A percentile compares a stretch with the other conserved stretches of the same genome.
These are phyloP conservation scores for Trichonephila clavata DNA, from an alignment of 1,140 invertebrate species.

Conservation along the genomic window DNA sequence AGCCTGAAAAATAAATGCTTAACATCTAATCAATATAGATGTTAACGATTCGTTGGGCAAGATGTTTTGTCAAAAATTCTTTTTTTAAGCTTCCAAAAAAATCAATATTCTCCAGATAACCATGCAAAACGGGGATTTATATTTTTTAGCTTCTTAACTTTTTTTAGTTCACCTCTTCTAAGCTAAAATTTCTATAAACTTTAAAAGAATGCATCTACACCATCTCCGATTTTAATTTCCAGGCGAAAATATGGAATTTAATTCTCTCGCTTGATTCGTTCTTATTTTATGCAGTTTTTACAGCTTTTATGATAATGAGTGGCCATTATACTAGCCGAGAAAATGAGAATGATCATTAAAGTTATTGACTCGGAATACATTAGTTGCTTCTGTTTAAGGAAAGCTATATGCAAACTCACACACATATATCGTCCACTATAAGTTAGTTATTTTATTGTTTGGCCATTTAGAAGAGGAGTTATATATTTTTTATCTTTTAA, in stretches of 20 bases:
- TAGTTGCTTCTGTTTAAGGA: background rate
- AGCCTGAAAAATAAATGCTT: no score
- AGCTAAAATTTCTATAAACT: background rate
- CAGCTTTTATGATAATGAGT: constrained; percentile 37
- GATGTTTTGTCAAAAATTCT: no score
- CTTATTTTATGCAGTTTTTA: constrained; percentile 41
- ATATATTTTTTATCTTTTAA: background rate
- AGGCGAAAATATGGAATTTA: background rate
- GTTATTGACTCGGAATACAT: constrained; percentile 33
- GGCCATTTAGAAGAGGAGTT: background rate
- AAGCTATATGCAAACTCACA: constrained; percentile 4
- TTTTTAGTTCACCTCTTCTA: background rate
- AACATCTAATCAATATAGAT: no score
- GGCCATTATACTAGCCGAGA: background rate
- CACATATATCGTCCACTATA: background rate
- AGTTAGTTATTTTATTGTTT: no score
- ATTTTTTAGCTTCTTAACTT: background rate
- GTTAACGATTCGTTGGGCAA: no score
- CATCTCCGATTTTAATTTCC: constrained; percentile 13
- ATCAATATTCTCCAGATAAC: no score
- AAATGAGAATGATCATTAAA: constrained; percentile 33
- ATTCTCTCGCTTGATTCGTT: constrained; percentile 12
- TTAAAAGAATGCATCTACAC: background rate
- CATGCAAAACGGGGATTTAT: no score
- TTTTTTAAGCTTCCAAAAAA: no score